Conservation (phyloP, 2,888 invertebrate genomes). For the Drosophila stalkeri region DNA sequence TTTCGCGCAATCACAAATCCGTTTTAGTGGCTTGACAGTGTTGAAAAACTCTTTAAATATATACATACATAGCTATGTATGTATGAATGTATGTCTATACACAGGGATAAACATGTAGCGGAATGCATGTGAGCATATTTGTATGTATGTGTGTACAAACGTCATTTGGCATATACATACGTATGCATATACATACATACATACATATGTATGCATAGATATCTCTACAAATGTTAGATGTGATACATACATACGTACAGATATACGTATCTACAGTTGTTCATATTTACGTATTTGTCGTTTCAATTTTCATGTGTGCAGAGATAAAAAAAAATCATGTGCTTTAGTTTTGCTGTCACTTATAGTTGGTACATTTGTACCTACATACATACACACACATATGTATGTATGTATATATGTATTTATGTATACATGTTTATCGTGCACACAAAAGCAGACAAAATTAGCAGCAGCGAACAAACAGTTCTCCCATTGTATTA, state of each 20-base stretch:
- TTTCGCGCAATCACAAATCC: conserved; percentile 27
- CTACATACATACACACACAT: background rate
- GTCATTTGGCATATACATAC: conserved; percentile 8
- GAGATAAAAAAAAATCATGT: conserved; percentile 50
- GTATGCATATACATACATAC: background rate
- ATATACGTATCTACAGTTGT: conserved; percentile 8
- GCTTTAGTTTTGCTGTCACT: conserved; percentile 44
- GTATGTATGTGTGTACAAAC: background rate
- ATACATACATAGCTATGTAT: background rate
- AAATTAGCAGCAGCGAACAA: conserved; percentile 40
- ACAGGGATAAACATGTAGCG: background rate
- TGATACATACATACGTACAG: background rate
- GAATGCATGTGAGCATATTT: background rate
- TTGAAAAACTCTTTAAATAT: background rate
- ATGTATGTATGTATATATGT: conserved; percentile 1
- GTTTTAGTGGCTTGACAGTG: conserved; percentile 18
- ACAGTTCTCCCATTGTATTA: conserved; percentile 30
- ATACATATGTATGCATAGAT: background rate
- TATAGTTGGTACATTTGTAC: conserved; percentile 7
- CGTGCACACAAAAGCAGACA: conserved; percentile 29
- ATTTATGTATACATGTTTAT: conserved; percentile 9
- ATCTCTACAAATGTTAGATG: conserved; percentile 10
- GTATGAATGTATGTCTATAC: no score
- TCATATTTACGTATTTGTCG: conserved; percentile 53
- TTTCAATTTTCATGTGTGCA: conserved; percentile 66